Evolutionary conservation across 1,140 invertebrate species (phyloP).

Genomic region (Diorhabda carinulata): DNA sequence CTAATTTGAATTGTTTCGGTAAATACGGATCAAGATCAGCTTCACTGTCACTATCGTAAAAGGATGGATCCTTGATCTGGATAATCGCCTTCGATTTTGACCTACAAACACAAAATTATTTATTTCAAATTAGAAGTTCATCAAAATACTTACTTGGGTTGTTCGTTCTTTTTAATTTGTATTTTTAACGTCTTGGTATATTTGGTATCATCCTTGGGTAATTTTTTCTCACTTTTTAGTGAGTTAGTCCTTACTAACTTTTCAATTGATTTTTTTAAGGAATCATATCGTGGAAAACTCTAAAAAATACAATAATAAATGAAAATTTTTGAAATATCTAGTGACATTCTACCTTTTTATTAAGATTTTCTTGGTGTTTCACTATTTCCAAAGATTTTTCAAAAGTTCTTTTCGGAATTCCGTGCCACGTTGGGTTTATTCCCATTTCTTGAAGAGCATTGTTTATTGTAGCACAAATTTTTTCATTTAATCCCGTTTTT

Average conservation of each 20-base stretch:
- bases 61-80: slow-evolving; percentile 29
- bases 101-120: not conserved
- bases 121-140: not conserved
- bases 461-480: slow-evolving; percentile 33
- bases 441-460: slow-evolving; percentile 38
- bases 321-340: not conserved
- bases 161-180: slow-evolving; percentile 4
- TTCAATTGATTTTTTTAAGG: slow-evolving; percentile 24
- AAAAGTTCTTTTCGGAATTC: slow-evolving; percentile 39
- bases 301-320: slow-evolving; percentile 10
- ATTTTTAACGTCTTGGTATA: slow-evolving; percentile 14
- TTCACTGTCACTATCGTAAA: slow-evolving; percentile 36
- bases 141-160: slow-evolving; percentile 9
- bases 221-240: slow-evolving; percentile 10
- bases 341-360: slow-evolving; percentile 34
- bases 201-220: slow-evolving; percentile 8
- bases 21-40: slow-evolving; percentile 12
- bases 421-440: slow-evolving; percentile 39
- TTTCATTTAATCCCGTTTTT: not conserved
- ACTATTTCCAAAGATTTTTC: slow-evolving; percentile 39
- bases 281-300: slow-evolving; percentile 26
- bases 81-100: slow-evolving; percentile 10
- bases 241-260: slow-evolving; percentile 3
- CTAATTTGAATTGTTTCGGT: not conserved
- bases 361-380: slow-evolving; percentile 38